Evolutionary conservation across 2,113 vertebrate species (phyloP).

Genomic region (Nothobranchius furzeri): DNA sequence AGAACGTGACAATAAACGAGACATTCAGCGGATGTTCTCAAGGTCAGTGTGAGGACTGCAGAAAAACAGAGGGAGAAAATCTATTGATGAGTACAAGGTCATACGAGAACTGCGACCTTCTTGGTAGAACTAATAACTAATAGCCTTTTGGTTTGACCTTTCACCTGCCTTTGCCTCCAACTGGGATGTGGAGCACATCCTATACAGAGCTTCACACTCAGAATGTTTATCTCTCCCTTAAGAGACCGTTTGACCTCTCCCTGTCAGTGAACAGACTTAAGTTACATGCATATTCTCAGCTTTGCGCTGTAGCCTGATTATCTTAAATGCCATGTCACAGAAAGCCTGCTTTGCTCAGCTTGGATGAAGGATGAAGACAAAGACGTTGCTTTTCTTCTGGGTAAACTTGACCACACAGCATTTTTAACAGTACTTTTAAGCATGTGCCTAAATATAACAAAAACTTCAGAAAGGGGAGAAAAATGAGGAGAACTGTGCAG

Average conservation of each 20-base stretch:
- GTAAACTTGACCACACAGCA: background rate
- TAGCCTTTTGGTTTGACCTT: slow-evolving; percentile 66
- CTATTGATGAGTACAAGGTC: slow-evolving; percentile 57
- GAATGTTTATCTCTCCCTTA: slow-evolving; percentile 43
- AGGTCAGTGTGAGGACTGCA: slow-evolving; percentile 49
- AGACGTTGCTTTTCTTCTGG: background rate
- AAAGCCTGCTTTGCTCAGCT: slow-evolving; percentile 23
- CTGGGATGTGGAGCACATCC: slow-evolving; percentile 44
- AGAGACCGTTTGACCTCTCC: slow-evolving; percentile 44
- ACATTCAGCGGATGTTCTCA: slow-evolving; percentile 56
- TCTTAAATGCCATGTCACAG: slow-evolving; percentile 24
- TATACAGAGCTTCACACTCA: slow-evolving; percentile 18
- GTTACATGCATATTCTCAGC: slow-evolving; percentile 33
- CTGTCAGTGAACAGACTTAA: slow-evolving; percentile 27
- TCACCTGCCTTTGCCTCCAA: slow-evolving; percentile 53
- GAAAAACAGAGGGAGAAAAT: slow-evolving; percentile 27
- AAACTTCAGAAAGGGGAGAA: background rate
- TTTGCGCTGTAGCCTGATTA: slow-evolving; percentile 24
- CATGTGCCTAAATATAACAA: background rate
- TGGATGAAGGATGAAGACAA: slow-evolving; percentile 13
- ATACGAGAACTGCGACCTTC: slow-evolving; percentile 54
- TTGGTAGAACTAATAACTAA: slow-evolving; percentile 68
- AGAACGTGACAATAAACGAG: slow-evolving; percentile 26
- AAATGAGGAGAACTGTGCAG: background rate
- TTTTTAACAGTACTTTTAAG: background rate